Base-by-base conservation (phyloP, 2,113 vertebrate species). In the Mola mola region DNA sequence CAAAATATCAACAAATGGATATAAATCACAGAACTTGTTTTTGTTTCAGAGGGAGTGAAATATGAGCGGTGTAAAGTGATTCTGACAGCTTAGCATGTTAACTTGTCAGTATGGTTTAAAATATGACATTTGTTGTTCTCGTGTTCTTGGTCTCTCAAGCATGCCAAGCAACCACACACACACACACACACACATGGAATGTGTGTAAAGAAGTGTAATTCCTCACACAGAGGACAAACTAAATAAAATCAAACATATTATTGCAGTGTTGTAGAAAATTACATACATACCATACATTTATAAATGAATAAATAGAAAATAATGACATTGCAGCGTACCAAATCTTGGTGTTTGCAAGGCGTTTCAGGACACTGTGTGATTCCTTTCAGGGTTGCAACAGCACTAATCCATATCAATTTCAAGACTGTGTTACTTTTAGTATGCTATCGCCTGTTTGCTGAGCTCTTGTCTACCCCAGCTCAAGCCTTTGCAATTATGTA, bases 1-100 rank as follows among this genome's bases (percentile, higher is more conserved):
- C 15, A 36, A n/a, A 42, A 58, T 26, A 43, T 33, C 6, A 44
- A 58, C 31, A 36, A 57, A 73, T 37, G 52, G 25, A 70, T 56
- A 28, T 34, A 66, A 46, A 76, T 57, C 5, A 4, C 12, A 19
- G 17, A 37, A 40, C 2, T 19, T 38, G 21, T 64, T 73, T 3
- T 3, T 24, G 46, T 68, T 31, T 33, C 21, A 38, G 7, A 55
- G 47, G 28, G 31, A 24, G 28, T 42, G 50, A 73, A 66, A 59
- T 37, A 47, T 25, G 43, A 62, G 5, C 7, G 12, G 28, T 12
- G n/a, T 24, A 20, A 50, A 66, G 19, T 25, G 15, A 15, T 8
- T 47, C 28, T 53, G 63, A 52, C 57, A 51, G 46, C 60, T 1
- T 13, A 34, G 34, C 29, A 36, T 66, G 41, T 51, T 29, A 2